phyloP scores from a whole-genome alignment of 2,113 vertebrate genomes.

The Erpornis zantholeuca region DNA sequence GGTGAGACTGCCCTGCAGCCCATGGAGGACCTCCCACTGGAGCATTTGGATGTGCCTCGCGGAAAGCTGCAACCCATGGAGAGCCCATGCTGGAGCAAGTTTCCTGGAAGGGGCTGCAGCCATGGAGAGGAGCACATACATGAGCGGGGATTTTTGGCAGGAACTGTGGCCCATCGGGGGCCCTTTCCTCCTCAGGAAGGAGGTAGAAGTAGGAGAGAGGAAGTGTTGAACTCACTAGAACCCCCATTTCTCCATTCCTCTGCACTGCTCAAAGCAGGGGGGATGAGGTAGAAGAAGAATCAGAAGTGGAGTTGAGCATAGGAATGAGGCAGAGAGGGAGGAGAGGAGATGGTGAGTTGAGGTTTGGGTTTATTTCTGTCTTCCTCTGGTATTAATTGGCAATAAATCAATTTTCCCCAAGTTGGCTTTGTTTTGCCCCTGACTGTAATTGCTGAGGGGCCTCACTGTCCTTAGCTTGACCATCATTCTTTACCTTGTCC shows the following conservation, averaged over 20 bases:
- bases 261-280: rapidly evolving
- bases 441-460: not conserved
- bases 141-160: not conserved
- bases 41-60: not conserved
- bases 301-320: not conserved
- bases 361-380: not conserved
- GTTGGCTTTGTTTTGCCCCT: not conserved
- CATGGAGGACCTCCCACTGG: rapidly evolving
- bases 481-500: rapidly evolving
- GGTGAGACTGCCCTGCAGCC: not conserved
- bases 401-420: not conserved
- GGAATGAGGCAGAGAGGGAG: not conserved
- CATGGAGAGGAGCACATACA: rapidly evolving
- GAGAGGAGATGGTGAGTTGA: not conserved
- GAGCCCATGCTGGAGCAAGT: not conserved
- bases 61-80: not conserved
- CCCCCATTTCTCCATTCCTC: not conserved
- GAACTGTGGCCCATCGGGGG: not conserved
- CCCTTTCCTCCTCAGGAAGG: not conserved
- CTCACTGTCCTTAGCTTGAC: not conserved
- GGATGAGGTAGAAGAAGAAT: not conserved
- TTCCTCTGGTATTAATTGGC: not conserved
- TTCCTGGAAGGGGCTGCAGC: not conserved
- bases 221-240: not conserved
- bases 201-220: not conserved